Evolutionary conservation across 2,113 vertebrate genomes (phyloP).

Genomic region (Phylloscopus whistleri): DNA sequence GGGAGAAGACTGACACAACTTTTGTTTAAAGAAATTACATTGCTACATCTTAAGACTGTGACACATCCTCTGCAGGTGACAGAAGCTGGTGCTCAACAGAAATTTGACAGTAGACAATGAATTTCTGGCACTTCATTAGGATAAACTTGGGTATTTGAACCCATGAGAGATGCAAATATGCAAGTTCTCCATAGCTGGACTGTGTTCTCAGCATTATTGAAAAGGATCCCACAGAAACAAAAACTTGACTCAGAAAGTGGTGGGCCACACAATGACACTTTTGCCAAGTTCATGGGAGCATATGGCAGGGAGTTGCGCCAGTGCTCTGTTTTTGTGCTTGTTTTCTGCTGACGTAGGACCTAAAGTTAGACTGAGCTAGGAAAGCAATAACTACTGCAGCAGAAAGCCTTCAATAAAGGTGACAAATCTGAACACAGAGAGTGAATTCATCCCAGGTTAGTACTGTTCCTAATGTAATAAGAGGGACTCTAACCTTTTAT

Average conservation of each 20-base stretch:
- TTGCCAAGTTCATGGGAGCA: not conserved
- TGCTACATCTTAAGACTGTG: not conserved
- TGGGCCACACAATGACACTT: not conserved
- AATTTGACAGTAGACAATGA: not conserved
- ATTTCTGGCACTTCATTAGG: not conserved
- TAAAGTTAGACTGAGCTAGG: not conserved
- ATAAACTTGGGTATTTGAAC: not conserved
- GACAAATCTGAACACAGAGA: not conserved
- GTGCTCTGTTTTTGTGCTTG: not conserved
- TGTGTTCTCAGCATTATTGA: not conserved
- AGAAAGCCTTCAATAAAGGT: not conserved
- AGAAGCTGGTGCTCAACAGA: not conserved
- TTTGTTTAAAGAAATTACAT: not conserved
- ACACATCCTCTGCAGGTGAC: not conserved
- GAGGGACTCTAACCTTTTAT: not conserved
- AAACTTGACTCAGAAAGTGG: not conserved
- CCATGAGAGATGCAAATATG: not conserved
- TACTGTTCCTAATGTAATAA: not conserved
- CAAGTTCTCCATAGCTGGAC: not conserved
- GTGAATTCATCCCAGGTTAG: not conserved
- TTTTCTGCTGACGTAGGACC: not conserved
- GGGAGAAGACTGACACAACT: not conserved
- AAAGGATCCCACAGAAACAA: not conserved
- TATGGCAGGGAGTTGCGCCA: not conserved
- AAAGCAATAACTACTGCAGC: not conserved